Evolutionary conservation across 2,113 vertebrate genomes (phyloP).

Genomic region (Budorcas taxicolor): DNA sequence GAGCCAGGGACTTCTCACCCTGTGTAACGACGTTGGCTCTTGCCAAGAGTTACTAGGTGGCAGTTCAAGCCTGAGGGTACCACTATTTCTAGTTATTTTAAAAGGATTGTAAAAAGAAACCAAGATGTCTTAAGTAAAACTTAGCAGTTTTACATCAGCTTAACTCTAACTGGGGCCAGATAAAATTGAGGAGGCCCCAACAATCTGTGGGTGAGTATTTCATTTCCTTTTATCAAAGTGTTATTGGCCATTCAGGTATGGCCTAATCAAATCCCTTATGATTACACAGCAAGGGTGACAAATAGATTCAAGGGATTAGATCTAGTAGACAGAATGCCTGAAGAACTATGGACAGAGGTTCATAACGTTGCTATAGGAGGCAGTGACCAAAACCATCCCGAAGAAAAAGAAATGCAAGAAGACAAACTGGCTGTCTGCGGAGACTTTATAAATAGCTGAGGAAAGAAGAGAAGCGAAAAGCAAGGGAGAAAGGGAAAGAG

Average conservation of each 20-base stretch:
- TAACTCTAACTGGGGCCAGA: not conserved
- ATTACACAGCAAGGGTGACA: accelerated
- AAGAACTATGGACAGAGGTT: not conserved
- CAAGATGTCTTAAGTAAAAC: not conserved
- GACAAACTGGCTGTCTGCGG: not conserved
- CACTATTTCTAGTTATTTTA: not conserved
- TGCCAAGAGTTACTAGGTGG: not conserved
- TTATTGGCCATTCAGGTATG: not conserved
- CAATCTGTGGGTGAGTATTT: not conserved
- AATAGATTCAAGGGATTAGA: not conserved
- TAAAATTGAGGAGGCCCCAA: not conserved
- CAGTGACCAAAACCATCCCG: not conserved
- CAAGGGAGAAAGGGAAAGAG: not conserved
- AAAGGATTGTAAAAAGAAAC: not conserved
- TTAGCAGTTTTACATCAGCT: not conserved
- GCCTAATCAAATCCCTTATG: not conserved
- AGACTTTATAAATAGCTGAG: not conserved
- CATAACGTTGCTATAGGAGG: not conserved
- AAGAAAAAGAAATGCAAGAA: not conserved
- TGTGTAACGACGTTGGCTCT: not conserved
- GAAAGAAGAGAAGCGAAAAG: not conserved
- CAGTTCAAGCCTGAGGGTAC: not conserved
- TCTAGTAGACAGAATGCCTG: not conserved
- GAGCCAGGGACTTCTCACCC: not conserved
- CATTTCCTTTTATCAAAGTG: not conserved